A percentile compares a stretch with the other conserved stretches of the same genome.
Conservation (phyloP, 1,140 invertebrate species). For the Temnothorax longispinosus region DNA sequence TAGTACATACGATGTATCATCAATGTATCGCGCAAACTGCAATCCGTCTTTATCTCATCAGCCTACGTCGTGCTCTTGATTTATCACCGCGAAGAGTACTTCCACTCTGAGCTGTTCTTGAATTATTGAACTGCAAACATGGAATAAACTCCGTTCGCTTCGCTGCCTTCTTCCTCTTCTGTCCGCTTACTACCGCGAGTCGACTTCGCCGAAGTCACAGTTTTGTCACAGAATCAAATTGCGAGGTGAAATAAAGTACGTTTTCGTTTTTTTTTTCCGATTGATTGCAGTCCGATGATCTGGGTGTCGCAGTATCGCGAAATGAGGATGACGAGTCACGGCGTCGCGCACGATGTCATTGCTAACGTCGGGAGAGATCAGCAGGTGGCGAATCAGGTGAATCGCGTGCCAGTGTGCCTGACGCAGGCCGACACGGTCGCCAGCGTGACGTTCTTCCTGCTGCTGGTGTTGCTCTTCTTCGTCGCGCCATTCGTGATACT, state of each 20-base stretch:
- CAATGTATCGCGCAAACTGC: slow-evolving; percentile 21
- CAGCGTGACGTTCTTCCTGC: slow-evolving; percentile 91
- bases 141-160: slow-evolving; percentile 17
- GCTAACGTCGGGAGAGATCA: slow-evolving; percentile 83
- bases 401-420: slow-evolving; percentile 88
- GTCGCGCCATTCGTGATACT: slow-evolving; percentile 91
- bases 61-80: background rate
- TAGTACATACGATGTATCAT: background rate
- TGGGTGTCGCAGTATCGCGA: slow-evolving; percentile 82
- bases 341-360: slow-evolving; percentile 17
- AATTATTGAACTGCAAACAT: background rate
- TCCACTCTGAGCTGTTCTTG: background rate
- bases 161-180: slow-evolving; percentile 22
- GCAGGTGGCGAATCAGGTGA: slow-evolving; percentile 84
- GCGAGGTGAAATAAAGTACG: background rate
- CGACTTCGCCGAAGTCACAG: background rate
- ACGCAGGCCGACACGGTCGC: slow-evolving; percentile 89
- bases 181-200: background rate
- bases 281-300: slow-evolving; percentile 83
- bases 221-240: background rate
- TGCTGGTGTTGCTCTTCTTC: slow-evolving; percentile 91
- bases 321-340: slow-evolving; percentile 71
- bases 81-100: background rate
- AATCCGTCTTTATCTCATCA: slow-evolving; percentile 41
- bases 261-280: slow-evolving; percentile 47